These are phyloP conservation scores for Coregonus clupeaformis DNA, from an alignment of 2,113 vertebrate genomes.

Conservation along the genomic window DNA sequence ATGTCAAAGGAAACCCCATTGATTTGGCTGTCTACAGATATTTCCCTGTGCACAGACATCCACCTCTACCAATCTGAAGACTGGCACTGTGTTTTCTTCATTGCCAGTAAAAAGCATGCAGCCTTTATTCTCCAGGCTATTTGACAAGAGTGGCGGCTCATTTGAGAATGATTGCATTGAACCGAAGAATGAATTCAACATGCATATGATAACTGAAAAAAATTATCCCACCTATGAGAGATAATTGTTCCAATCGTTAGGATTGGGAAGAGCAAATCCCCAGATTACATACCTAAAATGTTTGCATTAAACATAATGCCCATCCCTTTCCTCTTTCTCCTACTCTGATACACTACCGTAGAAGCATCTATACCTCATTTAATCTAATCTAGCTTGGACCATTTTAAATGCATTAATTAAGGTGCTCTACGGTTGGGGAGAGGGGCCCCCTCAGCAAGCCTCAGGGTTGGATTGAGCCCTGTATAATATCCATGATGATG, in stretches of 20 bases:
- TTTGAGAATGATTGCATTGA: neutral
- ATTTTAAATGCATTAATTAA: too few relatives aligned
- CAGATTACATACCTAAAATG: neutral
- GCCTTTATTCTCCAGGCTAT: neutral
- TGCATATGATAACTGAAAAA: neutral
- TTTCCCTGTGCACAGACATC: constrained; percentile 47
- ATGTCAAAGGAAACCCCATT: constrained; percentile 72
- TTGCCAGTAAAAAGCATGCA: constrained; percentile 33
- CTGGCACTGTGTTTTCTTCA: constrained; percentile 74
- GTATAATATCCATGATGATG: too few relatives aligned
- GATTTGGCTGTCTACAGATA: constrained; percentile 74
- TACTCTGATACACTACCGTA: neutral
- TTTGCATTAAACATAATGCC: neutral
- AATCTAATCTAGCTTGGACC: too few relatives aligned
- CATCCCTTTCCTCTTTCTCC: neutral
- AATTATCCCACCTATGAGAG: neutral
- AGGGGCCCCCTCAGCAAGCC: too few relatives aligned
- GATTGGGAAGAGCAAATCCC: neutral
- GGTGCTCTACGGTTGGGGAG: too few relatives aligned
- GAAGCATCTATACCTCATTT: too few relatives aligned
- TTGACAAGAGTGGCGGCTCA: neutral
- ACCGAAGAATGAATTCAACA: neutral
- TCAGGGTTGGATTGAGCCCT: too few relatives aligned
- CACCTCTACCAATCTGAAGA: constrained; percentile 69
- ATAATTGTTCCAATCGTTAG: neutral